Conservation (phyloP, 2,888 invertebrate species). For the Coenonympha arcania region DNA sequence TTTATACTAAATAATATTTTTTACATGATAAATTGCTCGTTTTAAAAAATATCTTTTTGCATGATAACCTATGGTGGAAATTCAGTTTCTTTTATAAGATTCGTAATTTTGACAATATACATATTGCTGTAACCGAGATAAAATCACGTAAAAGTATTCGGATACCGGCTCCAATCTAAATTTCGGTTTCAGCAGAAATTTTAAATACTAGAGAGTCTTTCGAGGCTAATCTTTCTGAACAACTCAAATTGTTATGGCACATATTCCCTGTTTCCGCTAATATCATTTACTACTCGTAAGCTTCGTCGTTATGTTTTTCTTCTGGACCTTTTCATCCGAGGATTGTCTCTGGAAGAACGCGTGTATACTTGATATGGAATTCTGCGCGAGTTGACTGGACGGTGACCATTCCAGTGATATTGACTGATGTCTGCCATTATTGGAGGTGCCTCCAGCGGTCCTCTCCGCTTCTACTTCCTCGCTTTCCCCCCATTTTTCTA, state of each 20-base stretch:
- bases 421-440: constrained; percentile 76
- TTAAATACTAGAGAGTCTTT: constrained; percentile 12
- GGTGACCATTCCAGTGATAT: constrained; percentile 84
- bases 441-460: constrained; percentile 70
- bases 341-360: constrained; percentile 83
- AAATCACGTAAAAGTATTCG: no score
- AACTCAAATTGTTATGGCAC: constrained; percentile 61
- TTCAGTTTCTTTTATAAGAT: no score
- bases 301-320: constrained; percentile 52
- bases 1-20: no score
- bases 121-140: no score
- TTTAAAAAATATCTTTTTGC: no score
- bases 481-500: constrained; percentile 84
- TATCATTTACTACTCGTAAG: constrained; percentile 44
- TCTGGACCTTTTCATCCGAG: constrained; percentile 61
- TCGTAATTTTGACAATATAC: no score
- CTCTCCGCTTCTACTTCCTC: constrained; percentile 62
- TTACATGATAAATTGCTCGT: no score
- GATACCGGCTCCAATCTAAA: no score
- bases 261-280: constrained; percentile 38
- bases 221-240: constrained; percentile 34
- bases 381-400: constrained; percentile 81
- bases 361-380: constrained; percentile 85
- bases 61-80: no score
- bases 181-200: no score